A percentile compares a stretch with the other conserved stretches of the same genome.
phyloP scores from a whole-genome alignment of 2,888 invertebrate species.

The Yponomeuta plumbellus region DNA sequence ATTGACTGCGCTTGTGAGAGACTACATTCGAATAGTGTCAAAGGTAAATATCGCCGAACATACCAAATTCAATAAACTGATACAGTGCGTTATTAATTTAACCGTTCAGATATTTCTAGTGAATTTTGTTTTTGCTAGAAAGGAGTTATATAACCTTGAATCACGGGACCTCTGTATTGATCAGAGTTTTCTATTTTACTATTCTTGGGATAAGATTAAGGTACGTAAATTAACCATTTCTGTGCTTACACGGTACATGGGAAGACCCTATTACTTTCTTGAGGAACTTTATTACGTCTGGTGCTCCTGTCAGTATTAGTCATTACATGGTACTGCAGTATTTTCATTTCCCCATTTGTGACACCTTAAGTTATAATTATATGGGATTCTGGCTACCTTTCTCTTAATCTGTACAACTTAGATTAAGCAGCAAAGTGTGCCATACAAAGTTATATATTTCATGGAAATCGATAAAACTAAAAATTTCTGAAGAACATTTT shows the following conservation, averaged over 20 bases:
- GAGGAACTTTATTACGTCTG: not conserved
- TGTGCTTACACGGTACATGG: too few species aligned
- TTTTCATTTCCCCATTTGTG: too few species aligned
- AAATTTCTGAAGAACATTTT: too few species aligned
- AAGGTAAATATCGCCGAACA: slow-evolving; percentile 56
- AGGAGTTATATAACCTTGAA: slow-evolving; percentile 75
- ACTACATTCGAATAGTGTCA: slow-evolving; percentile 57
- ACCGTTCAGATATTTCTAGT: not conserved
- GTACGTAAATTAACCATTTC: slow-evolving; percentile 31
- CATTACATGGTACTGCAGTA: too few species aligned
- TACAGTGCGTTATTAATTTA: not conserved
- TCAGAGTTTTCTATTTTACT: slow-evolving; percentile 33
- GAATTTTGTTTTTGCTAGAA: slow-evolving; percentile 47
- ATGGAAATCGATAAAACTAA: too few species aligned
- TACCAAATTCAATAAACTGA: slow-evolving; percentile 23
- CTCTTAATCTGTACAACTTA: too few species aligned
- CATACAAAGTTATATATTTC: too few species aligned
- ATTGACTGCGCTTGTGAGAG: slow-evolving; percentile 52
- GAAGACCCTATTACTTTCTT: not conserved
- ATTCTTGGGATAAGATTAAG: slow-evolving; percentile 32
- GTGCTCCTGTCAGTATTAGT: too few species aligned
- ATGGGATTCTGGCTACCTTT: too few species aligned
- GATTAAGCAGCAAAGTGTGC: too few species aligned
- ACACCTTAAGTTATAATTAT: too few species aligned
- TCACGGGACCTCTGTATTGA: slow-evolving; percentile 72